Evolutionary conservation across 2,113 vertebrate species (phyloP).

Genomic region (pig (Sus scrofa)): T2T-Sscrofa CM000828.6:66317501-66318000

Average conservation of each 20-base stretch:
- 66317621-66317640: background rate
- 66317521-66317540: background rate
- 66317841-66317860: background rate
- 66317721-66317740: background rate
- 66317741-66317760: background rate
- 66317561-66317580: background rate
- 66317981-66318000: background rate
- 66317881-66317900: background rate
- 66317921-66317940: background rate
- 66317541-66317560: background rate
- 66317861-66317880: background rate
- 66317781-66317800: background rate
- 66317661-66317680: background rate
- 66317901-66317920: background rate
- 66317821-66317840: background rate
- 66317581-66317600: background rate
- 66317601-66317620: background rate
- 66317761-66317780: background rate
- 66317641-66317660: background rate
- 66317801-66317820: background rate
- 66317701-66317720: background rate
- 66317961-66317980: background rate
- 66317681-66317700: background rate
- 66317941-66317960: background rate
- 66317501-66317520: background rate